These are phyloP conservation scores for Aselliscus stoliczkanus DNA, from an alignment of 2,797 vertebrate genomes.

Conservation along the genomic window DNA sequence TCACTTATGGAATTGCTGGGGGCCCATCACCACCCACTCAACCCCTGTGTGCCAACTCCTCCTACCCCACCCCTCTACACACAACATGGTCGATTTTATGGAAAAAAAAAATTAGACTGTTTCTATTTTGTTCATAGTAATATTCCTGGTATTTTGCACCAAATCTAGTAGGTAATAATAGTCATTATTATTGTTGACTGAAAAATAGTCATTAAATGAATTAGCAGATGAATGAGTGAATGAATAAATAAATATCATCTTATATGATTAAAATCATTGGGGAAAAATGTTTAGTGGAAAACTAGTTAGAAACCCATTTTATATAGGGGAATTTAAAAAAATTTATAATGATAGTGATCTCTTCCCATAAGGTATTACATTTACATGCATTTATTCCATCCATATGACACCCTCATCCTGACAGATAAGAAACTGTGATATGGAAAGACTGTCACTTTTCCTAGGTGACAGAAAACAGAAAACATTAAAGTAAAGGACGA, in stretches of 20 bases:
- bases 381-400: neutral
- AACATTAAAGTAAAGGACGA: neutral
- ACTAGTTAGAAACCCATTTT: neutral
- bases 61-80: neutral
- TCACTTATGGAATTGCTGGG: neutral
- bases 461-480: neutral
- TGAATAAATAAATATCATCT: neutral
- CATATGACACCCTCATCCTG: neutral
- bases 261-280: neutral
- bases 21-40: neutral
- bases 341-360: neutral
- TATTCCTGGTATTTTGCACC: neutral
- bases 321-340: neutral
- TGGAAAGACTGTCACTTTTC: neutral
- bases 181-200: too few relatives aligned
- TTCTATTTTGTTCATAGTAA: neutral
- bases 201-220: neutral
- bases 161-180: neutral
- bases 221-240: neutral
- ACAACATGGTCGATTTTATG: neutral
- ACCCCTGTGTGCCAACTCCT: accelerated
- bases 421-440: neutral
- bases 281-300: neutral
- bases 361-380: neutral
- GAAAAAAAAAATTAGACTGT: neutral